phyloP scores from a whole-genome alignment of 2,888 invertebrate species.

The Rhyacophila evoluta region DNA sequence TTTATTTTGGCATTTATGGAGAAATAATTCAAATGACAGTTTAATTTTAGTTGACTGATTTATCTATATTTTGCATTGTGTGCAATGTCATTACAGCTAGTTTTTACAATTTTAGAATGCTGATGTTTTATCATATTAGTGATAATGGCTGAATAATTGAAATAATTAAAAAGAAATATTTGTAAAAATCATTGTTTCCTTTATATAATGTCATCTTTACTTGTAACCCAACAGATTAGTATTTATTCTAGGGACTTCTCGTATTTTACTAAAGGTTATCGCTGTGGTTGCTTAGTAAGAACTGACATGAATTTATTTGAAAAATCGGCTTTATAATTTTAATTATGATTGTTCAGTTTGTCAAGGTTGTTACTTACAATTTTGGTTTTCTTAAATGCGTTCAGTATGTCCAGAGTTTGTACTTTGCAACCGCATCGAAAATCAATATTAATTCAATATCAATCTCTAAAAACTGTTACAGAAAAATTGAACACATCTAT shows the following conservation, averaged over 20 bases:
- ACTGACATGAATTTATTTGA: too few species aligned
- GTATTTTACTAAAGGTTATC: not conserved
- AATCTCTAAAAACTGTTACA: too few species aligned
- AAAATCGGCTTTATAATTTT: too few species aligned
- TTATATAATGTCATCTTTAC: not conserved
- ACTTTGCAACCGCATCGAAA: too few species aligned
- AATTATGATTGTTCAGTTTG: too few species aligned
- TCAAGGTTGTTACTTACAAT: too few species aligned
- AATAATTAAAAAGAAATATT: slow-evolving; percentile 23
- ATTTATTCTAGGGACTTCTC: not conserved
- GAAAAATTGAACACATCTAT: too few species aligned
- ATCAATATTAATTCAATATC: too few species aligned
- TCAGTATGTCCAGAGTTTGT: too few species aligned
- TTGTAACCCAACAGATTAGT: not conserved
- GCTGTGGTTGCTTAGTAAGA: too few species aligned
- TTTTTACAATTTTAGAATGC: slow-evolving; percentile 24
- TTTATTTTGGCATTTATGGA: not conserved
- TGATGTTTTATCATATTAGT: slow-evolving; percentile 22
- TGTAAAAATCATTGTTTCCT: slow-evolving; percentile 19
- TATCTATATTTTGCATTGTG: slow-evolving; percentile 22
- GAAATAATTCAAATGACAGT: not conserved
- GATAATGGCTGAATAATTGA: slow-evolving; percentile 24
- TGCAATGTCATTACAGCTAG: slow-evolving; percentile 24
- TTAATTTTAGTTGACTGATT: slow-evolving; percentile 23
- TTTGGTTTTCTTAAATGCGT: too few species aligned